These are phyloP conservation scores for Drosophila paulistorum DNA, from an alignment of 1,140 invertebrate genomes.

Conservation along the genomic window DNA sequence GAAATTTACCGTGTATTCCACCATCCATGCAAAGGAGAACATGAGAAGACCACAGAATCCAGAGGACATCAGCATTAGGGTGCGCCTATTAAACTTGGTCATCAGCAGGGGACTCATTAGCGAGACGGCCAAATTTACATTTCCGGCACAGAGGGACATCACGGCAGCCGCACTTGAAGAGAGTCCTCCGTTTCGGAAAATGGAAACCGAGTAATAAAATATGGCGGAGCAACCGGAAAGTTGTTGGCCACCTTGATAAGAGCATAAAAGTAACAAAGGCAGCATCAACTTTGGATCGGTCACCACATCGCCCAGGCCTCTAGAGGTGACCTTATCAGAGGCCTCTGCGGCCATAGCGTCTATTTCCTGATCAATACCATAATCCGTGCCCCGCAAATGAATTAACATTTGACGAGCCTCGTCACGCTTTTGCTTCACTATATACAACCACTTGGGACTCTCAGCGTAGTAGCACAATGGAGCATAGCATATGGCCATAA, in stretches of 20 bases:
- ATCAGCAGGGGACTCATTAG: slow-evolving; percentile 85
- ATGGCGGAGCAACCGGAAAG: slow-evolving; percentile 93
- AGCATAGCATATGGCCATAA: slow-evolving; percentile 85
- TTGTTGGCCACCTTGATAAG: slow-evolving; percentile 92
- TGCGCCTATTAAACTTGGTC: slow-evolving; percentile 84
- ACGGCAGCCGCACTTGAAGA: slow-evolving; percentile 84
- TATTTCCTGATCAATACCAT: slow-evolving; percentile 82
- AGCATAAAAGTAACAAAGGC: slow-evolving; percentile 88
- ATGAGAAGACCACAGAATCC: slow-evolving; percentile 84
- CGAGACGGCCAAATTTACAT: slow-evolving; percentile 88
- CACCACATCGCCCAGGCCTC: slow-evolving; percentile 64
- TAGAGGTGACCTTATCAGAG: slow-evolving; percentile 82
- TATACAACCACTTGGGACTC: slow-evolving; percentile 92
- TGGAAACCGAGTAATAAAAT: slow-evolving; percentile 89
- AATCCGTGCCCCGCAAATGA: slow-evolving; percentile 47
- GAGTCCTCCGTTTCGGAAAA: slow-evolving; percentile 86
- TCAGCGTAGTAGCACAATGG: slow-evolving; percentile 88
- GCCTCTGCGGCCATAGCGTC: slow-evolving; percentile 72
- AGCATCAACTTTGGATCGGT: slow-evolving; percentile 72
- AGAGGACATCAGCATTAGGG: slow-evolving; percentile 85
- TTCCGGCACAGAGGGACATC: slow-evolving; percentile 87
- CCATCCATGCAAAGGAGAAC: slow-evolving; percentile 84
- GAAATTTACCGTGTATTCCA: slow-evolving; percentile 84
- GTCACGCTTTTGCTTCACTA: slow-evolving; percentile 86
- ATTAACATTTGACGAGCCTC: slow-evolving; percentile 84